phyloP scores from a whole-genome alignment of 2,888 invertebrate genomes.

The Apantesis nais region DNA sequence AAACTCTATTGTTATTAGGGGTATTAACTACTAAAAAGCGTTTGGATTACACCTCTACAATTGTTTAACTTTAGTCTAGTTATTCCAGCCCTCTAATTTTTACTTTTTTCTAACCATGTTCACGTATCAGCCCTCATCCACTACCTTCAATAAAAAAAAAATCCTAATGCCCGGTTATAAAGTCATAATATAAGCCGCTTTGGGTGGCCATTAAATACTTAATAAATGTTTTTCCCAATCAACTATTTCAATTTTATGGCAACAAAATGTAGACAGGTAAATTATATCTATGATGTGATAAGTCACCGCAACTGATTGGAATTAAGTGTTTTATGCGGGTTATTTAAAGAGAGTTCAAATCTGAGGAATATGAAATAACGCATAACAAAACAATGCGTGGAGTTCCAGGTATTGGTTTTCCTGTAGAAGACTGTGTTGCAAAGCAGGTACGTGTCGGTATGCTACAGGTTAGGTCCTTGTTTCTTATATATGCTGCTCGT shows the following conservation, averaged over 20 bases:
- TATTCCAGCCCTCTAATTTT: not conserved
- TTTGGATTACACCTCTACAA: not conserved
- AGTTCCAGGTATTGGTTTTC: constrained; percentile 22
- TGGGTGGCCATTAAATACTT: not conserved
- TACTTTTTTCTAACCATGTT: not conserved
- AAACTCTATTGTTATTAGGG: not conserved
- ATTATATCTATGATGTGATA: not conserved
- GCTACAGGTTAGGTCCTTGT: constrained; percentile 12
- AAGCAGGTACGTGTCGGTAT: constrained; percentile 17
- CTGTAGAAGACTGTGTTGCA: constrained; percentile 15
- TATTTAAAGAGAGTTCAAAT: not conserved
- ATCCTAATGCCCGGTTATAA: not conserved
- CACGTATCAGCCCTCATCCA: not conserved
- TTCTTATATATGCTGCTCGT: constrained; percentile 8
- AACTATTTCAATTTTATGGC: not conserved
- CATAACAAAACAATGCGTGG: not conserved
- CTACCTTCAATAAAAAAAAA: not conserved
- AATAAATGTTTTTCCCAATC: not conserved
- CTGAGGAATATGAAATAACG: not conserved
- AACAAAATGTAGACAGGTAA: not conserved
- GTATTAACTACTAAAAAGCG: not conserved
- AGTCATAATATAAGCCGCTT: not conserved
- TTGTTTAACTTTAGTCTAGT: not conserved
- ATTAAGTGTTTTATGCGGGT: not conserved
- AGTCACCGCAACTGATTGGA: not conserved